Evolutionary conservation across 2,797 vertebrate species (phyloP).

Genomic region (Chanos chanos): DNA sequence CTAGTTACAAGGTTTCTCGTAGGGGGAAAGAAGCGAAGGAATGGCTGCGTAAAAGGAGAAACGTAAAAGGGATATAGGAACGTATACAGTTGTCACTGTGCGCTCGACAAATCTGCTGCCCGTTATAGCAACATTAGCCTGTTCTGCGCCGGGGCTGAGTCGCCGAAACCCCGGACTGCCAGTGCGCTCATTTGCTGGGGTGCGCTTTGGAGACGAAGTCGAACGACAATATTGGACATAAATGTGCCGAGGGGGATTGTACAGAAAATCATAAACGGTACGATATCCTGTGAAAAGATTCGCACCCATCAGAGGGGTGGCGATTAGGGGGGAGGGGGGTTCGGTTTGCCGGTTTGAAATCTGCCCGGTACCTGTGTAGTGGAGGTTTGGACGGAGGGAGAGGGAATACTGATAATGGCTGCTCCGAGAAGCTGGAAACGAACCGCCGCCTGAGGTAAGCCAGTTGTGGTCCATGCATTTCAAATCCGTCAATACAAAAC

Average conservation of each 20-base stretch:
- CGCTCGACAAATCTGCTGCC: too few species aligned
- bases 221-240: conserved; percentile 17
- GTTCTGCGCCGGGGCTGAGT: conserved; percentile 24
- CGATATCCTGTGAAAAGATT: conserved; percentile 39
- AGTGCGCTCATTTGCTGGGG: conserved; percentile 18
- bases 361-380: conserved; percentile 51
- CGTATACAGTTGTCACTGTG: conserved; percentile 1
- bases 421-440: conserved; percentile 72
- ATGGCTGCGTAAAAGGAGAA: too few species aligned
- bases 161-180: conserved; percentile 23
- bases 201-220: conserved; percentile 23
- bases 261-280: conserved; percentile 16
- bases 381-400: conserved; percentile 65
- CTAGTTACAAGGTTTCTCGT: conserved; percentile 8
- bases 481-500: background rate
- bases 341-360: conserved; percentile 53
- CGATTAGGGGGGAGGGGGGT: conserved; percentile 64
- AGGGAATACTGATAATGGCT: conserved; percentile 75
- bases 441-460: conserved; percentile 77
- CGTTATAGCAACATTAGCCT: conserved; percentile 15
- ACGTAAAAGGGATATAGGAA: too few species aligned
- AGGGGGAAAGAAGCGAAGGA: conserved; percentile 10
- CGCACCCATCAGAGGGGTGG: conserved; percentile 56
- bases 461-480: background rate
- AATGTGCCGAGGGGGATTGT: conserved; percentile 30